Conservation (phyloP, 2,797 vertebrate genomes). For the Dicrostonyx torquatus region DNA sequence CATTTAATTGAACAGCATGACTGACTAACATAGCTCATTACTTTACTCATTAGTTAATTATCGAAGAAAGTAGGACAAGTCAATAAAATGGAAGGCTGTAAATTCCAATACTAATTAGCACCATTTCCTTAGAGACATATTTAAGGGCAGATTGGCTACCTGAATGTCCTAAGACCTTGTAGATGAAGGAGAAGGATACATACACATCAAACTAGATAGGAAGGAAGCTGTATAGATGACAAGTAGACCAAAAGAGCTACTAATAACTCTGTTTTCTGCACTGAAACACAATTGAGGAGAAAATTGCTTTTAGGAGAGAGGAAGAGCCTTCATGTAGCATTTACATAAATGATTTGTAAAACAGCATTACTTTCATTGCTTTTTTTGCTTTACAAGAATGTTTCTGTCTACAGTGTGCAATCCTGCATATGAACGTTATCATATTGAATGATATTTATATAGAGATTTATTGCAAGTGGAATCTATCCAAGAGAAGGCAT, state of each 20-base stretch:
- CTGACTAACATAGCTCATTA: constrained; percentile 99
- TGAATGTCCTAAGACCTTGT: constrained; percentile 94
- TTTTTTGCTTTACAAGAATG: constrained; percentile 19
- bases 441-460: background rate
- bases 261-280: constrained; percentile 46
- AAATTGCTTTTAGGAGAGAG: constrained; percentile 70
- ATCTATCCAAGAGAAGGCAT: background rate
- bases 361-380: constrained; percentile 22
- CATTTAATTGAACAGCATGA: constrained; percentile 99
- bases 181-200: constrained; percentile 89
- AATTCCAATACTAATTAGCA: constrained; percentile 99
- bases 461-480: background rate
- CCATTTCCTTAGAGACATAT: constrained; percentile 99
- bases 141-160: constrained; percentile 99
- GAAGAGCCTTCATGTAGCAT: constrained; percentile 62
- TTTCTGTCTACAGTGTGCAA: background rate
- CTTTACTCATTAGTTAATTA: constrained; percentile 99
- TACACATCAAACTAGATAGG: constrained; percentile 85
- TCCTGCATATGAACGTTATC: background rate
- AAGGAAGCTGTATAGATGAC: constrained; percentile 66
- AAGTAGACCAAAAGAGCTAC: constrained; percentile 68
- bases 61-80: constrained; percentile 99
- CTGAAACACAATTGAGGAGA: background rate
- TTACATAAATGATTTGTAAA: constrained; percentile 75
- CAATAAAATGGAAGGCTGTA: constrained; percentile 99